phyloP scores from a whole-genome alignment of 2,113 vertebrate genomes.

The Antennarius striatus region DNA sequence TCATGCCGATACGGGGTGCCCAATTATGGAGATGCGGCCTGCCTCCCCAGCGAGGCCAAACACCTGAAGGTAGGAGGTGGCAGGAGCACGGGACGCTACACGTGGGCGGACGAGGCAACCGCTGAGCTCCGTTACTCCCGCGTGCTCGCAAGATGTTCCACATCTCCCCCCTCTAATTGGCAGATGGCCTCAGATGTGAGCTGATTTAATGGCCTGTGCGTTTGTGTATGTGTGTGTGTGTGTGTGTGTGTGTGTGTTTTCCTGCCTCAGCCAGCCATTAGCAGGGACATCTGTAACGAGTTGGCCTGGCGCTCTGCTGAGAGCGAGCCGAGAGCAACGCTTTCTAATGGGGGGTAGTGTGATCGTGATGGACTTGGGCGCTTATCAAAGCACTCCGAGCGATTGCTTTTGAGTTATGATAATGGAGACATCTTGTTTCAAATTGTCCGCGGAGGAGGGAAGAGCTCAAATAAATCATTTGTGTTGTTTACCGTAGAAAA shows the following conservation, averaged over 20 bases:
- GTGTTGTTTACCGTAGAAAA: conserved; percentile 50
- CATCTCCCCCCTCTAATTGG: conserved; percentile 77
- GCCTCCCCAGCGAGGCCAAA: conserved; percentile 54
- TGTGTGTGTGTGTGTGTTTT: conserved; percentile 41
- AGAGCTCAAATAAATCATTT: conserved; percentile 26
- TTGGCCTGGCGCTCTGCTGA: conserved; percentile 71
- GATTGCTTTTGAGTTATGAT: conserved; percentile 52
- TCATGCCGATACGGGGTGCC: conserved; percentile 51
- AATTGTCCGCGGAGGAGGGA: conserved; percentile 29
- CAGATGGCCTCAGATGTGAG: conserved; percentile 75
- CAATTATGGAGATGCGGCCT: conserved; percentile 62
- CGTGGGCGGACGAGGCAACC: conserved; percentile 54
- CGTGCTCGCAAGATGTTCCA: conserved; percentile 75
- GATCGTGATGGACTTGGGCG: conserved; percentile 47
- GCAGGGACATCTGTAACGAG: conserved; percentile 79
- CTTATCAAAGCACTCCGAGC: conserved; percentile 63
- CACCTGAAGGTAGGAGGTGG: conserved; percentile 62
- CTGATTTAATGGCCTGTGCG: conserved; percentile 74
- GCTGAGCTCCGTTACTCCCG: conserved; percentile 65
- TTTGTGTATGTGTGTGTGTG: conserved; percentile 38
- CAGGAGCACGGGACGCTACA: conserved; percentile 40
- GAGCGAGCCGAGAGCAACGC: conserved; percentile 73
- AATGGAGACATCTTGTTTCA: conserved; percentile 49
- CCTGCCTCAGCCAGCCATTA: conserved; percentile 79
- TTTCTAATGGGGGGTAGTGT: conserved; percentile 59